Evolutionary conservation across 2,888 invertebrate species (phyloP), one percentile per base, ranked within the genome.

Genomic region (Pristionchus maxplancki): DNA sequence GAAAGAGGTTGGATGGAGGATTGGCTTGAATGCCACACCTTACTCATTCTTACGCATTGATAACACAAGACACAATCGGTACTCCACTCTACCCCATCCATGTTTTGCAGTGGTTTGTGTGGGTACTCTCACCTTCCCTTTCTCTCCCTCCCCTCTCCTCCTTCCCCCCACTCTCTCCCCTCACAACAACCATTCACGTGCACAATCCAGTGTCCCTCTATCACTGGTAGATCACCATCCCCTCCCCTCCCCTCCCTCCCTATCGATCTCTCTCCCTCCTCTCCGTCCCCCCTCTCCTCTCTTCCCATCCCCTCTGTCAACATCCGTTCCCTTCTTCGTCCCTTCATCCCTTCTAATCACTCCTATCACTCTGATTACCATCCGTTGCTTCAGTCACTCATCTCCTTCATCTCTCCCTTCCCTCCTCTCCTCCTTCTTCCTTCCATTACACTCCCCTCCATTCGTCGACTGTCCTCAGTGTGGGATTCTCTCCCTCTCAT

Each of bases 221-320:
- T 31, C 86, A n/a, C 67, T 15, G 64, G 74, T 71, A 87, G 71
- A 87, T 87, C 71, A 87, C n/a, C 50, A n/a, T 83, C 17, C 40
- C 34, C 15, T 83, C 53, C 40, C 67, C 48, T 58, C 37, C 28
- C 17, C 37, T 31, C 62, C 17, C 9, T n/a, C 17, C 9, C 28
- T 40, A 28, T 64, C 50, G 15, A 44, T 48, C 31, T 8, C 31
- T 64, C 64, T 62, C 40, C 31, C 85, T 85, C 85, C 4, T 31
- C 34, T 24, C 83, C 50, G 28, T n/a, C n/a, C n/a, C n/a, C 67
- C 50, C 64, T 64, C 64, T 40, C 15, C 24, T n/a, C 53, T 53
- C 31, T 58, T 40, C 58, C 82, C 34, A 17, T 83, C 13, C 85
- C 15, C 87, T 74, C 87, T 50, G 50, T 71, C 87, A 50, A 34